A percentile compares a stretch with the other conserved stretches of the same genome.
Evolutionary conservation across 2,888 invertebrate species (phyloP).

Genomic region (Pyrrhia umbra): DNA sequence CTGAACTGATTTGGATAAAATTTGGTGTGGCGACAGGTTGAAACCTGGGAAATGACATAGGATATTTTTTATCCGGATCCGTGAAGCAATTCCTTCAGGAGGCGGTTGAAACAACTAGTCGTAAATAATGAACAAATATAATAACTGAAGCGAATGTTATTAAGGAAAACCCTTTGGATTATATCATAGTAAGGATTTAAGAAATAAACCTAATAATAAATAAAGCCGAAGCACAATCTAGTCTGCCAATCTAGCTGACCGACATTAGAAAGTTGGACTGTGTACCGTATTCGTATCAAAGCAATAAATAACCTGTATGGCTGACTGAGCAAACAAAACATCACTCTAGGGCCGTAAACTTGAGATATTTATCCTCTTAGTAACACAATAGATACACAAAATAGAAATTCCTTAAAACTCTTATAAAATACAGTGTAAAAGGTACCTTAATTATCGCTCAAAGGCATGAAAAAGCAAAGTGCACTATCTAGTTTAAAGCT

Average conservation of each 20-base stretch:
- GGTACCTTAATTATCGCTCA: neutral
- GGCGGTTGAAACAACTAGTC: too few relatives aligned
- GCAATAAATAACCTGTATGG: conserved; percentile 57
- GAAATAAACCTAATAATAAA: too few relatives aligned
- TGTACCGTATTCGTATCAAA: conserved; percentile 22
- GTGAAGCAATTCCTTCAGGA: too few relatives aligned
- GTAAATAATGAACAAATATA: too few relatives aligned
- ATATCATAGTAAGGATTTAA: too few relatives aligned
- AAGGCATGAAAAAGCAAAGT: neutral
- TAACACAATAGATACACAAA: conserved; percentile 12
- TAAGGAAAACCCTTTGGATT: too few relatives aligned
- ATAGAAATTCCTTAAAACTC: conserved; percentile 19
- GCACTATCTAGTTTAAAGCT: conserved; percentile 4
- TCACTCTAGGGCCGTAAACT: conserved; percentile 56
- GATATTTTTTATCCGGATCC: too few relatives aligned
- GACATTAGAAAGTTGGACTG: conserved; percentile 40
- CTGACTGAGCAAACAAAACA: conserved; percentile 61
- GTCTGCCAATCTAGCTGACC: conserved; percentile 42
- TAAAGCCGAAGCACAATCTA: conserved; percentile 12
- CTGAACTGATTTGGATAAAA: too few relatives aligned
- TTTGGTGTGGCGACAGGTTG: too few relatives aligned
- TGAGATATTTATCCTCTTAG: conserved; percentile 34
- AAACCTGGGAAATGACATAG: too few relatives aligned
- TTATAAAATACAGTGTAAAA: neutral
- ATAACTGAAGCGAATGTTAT: too few relatives aligned